Conservation (phyloP, 2,888 invertebrate genomes). For the Penaeus monodon region DNA sequence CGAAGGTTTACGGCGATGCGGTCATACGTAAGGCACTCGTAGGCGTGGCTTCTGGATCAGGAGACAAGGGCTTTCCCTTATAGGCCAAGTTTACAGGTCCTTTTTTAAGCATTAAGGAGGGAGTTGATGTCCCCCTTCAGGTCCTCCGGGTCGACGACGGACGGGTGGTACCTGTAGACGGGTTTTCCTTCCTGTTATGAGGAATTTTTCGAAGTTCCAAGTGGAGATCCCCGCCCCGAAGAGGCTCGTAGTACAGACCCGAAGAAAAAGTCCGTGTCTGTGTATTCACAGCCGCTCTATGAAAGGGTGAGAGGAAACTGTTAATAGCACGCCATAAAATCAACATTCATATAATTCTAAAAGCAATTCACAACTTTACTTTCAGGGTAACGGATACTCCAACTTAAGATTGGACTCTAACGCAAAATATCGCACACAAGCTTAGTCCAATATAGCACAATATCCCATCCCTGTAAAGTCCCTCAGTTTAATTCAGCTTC, state of each 20-base stretch:
- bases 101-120: conserved; percentile 45
- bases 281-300: conserved; percentile 68
- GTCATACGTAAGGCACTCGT: conserved; percentile 14
- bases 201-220: conserved; percentile 72
- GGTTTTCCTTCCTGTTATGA: conserved; percentile 68
- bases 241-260: conserved; percentile 68
- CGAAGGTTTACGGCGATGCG: conserved; percentile 28
- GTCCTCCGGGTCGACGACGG: conserved; percentile 66
- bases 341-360: background rate
- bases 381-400: no score
- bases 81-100: background rate
- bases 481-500: no score
- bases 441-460: no score
- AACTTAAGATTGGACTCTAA: no score
- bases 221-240: conserved; percentile 69
- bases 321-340: no score
- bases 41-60: background rate
- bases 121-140: conserved; percentile 66
- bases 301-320: conserved; percentile 24
- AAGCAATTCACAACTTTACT: background rate
- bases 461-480: no score
- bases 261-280: conserved; percentile 67
- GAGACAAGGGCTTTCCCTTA: background rate
- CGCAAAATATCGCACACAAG: no score
- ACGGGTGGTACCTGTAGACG: conserved; percentile 68